Evolutionary conservation across 2,113 vertebrate species (phyloP).

Genomic region (Danionella cerebrum): DNA sequence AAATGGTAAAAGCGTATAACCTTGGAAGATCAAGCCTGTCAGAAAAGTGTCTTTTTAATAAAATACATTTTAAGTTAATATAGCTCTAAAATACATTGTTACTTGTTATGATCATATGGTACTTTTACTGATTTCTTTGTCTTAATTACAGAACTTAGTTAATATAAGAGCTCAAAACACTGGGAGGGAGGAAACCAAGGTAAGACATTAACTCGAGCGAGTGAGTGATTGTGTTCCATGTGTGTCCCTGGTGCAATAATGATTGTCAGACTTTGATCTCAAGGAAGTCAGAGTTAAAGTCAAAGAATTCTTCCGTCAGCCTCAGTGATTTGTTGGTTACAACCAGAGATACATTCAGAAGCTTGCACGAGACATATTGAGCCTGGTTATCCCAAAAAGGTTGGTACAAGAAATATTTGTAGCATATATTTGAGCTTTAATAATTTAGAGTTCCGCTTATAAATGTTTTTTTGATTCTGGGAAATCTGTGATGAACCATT

Average conservation of each 20-base stretch:
- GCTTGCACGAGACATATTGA: constrained; percentile 8
- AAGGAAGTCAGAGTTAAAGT: constrained; percentile 29
- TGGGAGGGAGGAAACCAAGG: constrained; percentile 18
- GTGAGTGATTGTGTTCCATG: constrained; percentile 54
- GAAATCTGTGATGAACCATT: too few species aligned
- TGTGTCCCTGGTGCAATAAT: constrained; percentile 28
- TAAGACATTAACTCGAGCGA: constrained; percentile 60
- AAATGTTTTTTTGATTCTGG: background rate
- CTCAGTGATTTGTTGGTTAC: constrained; percentile 20
- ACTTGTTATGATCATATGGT: background rate
- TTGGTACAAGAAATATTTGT: constrained; percentile 31
- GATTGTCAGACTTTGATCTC: constrained; percentile 61
- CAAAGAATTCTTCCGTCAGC: background rate
- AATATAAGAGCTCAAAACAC: background rate
- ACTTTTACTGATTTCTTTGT: background rate
- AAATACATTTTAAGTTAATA: too few species aligned
- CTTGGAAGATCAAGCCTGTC: too few species aligned
- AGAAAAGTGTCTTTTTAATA: too few species aligned
- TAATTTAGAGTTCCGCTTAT: background rate
- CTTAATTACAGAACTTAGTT: background rate
- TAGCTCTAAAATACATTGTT: too few species aligned
- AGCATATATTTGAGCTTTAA: background rate
- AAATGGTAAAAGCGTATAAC: too few species aligned
- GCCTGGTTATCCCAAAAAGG: constrained; percentile 20
- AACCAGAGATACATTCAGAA: constrained; percentile 25